Percentiles rank a stretch among this genome's conserved stretches.
Evolutionary conservation across 2,797 vertebrate species (phyloP).

Genomic region (Mycteria americana): DNA sequence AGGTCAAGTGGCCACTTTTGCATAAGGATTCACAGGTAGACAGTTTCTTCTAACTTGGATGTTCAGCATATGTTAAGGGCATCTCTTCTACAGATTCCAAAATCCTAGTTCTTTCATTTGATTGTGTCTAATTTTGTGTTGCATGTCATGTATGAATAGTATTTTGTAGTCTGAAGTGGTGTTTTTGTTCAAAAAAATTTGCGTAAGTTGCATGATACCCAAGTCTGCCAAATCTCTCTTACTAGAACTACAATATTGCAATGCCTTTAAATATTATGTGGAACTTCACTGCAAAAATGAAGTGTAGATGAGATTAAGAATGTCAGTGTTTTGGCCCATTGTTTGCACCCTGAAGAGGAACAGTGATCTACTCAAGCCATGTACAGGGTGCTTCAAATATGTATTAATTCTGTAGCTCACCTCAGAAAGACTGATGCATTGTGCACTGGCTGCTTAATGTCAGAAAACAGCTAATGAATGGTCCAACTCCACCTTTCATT

Average conservation of each 20-base stretch:
- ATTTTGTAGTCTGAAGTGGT: background rate
- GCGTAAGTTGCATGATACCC: accelerated
- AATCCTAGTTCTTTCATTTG: background rate
- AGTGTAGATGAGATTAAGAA: background rate
- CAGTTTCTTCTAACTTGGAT: background rate
- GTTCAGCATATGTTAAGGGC: background rate
- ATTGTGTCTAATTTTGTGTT: background rate
- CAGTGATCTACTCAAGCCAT: accelerated
- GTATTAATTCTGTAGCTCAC: background rate
- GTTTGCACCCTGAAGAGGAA: background rate
- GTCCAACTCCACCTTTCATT: background rate
- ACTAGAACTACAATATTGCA: background rate
- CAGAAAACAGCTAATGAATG: background rate
- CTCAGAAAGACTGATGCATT: background rate
- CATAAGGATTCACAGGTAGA: background rate
- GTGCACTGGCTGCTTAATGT: no score
- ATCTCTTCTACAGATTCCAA: background rate
- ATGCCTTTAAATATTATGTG: background rate
- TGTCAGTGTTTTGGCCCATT: background rate
- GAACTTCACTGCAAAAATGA: background rate
- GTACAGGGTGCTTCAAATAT: background rate
- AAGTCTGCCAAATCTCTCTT: background rate
- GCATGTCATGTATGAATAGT: background rate
- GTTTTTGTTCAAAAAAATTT: background rate
- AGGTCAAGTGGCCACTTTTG: background rate